phyloP scores from a whole-genome alignment of 2,113 vertebrate species.

The Dasyornis broadbenti region DNA sequence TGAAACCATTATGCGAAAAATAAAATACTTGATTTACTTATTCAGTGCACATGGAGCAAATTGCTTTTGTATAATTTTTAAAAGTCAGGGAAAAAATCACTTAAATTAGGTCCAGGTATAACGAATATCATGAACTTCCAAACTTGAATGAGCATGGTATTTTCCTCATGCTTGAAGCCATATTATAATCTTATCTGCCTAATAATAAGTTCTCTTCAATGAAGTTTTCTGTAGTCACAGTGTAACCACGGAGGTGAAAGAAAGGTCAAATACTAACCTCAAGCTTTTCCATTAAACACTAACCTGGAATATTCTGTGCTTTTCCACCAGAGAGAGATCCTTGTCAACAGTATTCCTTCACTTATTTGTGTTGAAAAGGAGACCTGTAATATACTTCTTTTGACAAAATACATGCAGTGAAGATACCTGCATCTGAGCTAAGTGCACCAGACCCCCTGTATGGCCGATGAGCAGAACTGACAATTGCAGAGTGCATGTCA shows the following conservation, averaged over 20 bases:
- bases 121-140: neutral
- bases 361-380: neutral
- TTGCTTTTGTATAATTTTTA: neutral
- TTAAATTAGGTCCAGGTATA: neutral
- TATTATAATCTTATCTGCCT: neutral
- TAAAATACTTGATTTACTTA: neutral
- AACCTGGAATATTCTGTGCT: neutral
- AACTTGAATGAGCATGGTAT: neutral
- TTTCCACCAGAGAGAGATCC: neutral
- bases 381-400: neutral
- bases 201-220: neutral
- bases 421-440: neutral
- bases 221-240: neutral
- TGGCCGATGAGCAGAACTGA: neutral
- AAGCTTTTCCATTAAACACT: neutral
- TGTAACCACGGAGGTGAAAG: neutral
- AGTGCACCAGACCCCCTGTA: rapidly evolving
- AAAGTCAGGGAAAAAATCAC: neutral
- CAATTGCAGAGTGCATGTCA: neutral
- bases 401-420: neutral
- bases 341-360: neutral
- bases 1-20: neutral
- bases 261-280: neutral
- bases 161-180: neutral
- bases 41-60: neutral